Base-by-base conservation (phyloP, 2,888 invertebrate species). In the Rosalia funebris region DNA sequence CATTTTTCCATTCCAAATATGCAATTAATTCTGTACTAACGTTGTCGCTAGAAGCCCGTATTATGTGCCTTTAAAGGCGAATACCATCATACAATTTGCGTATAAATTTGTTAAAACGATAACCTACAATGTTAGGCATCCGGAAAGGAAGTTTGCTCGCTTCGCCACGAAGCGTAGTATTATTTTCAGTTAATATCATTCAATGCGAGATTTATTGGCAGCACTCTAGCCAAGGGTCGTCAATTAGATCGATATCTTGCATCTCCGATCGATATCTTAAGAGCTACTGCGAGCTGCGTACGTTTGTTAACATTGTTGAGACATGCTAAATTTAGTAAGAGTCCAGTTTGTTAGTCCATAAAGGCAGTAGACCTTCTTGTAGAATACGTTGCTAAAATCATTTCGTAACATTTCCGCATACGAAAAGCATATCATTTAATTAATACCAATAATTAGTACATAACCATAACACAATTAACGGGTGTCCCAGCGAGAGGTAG, bases 191-290 rank as follows among this genome's bases (percentile, higher is more conserved):
- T 62, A 64, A 62, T 64, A 60, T 64, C 55, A 57, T 64, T 62
- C 62, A 58, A 25, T 17, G 53, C 19, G 31, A 58, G 60, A 72
- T 70, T 70, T 71, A 72, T 66, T 48, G 63, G 50, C 61, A 59
- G 63, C 53, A 17, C 55, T 44, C 52, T 60, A 59, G 57, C 62
- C 59, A 60, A 47, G 45, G 72, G 71, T 74, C 74, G 69, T 77
- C 77, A 76, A 77, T 77, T 78, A 77, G 78, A 77, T 78, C 75
- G 73, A 77, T 77, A 77, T 76, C 77, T 71, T 61, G 60, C 68
- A 76, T 77, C 77, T 65, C 25, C 73, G 76, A 77, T 78, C 77
- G 70, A 72, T 77, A 78, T 78, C 77, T 61, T 15, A 69, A 60
- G 47, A 66, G 66, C 71, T 69, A 67, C 71, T 65, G 68, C 66